Percentiles rank a stretch among this genome's conserved stretches.
Evolutionary conservation across 1,140 invertebrate genomes (phyloP).

Genomic region (Hyles vespertilio): DNA sequence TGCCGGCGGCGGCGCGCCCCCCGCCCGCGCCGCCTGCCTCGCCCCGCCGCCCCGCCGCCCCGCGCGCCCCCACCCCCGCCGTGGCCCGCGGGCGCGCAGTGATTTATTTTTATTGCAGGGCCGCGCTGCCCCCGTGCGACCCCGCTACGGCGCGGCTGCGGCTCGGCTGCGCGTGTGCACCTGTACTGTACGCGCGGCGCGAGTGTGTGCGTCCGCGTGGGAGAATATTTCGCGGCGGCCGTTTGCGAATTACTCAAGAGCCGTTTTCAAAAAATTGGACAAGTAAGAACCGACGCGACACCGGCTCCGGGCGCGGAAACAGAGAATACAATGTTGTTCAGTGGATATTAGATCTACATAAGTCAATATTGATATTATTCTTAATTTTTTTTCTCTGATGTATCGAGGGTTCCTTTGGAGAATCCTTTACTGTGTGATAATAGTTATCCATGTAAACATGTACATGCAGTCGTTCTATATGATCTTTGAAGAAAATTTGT

Average conservation of each 20-base stretch:
- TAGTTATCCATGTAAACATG: no score
- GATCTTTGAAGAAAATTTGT: no score
- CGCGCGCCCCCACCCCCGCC: constrained; percentile 9
- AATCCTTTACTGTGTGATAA: no score
- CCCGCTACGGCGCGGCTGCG: constrained; percentile 15
- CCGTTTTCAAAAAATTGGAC: not conserved
- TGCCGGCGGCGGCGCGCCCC: constrained; percentile 41
- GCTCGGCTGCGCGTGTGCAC: constrained; percentile 1
- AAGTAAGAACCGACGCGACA: not conserved
- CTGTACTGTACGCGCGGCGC: constrained; percentile 1
- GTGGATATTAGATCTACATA: no score
- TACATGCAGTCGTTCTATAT: no score
- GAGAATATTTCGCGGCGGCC: not conserved
- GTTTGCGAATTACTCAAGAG: constrained; percentile 1
- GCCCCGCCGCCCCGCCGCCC: constrained; percentile 5
- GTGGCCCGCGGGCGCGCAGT: constrained; percentile 6
- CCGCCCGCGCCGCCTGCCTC: constrained; percentile 11
- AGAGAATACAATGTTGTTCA: no score
- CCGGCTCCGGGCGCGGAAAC: not conserved
- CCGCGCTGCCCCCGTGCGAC: constrained; percentile 15
- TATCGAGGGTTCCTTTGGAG: no score
- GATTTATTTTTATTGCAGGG: constrained; percentile 23
- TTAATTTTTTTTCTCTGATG: no score
- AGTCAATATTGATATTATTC: no score
- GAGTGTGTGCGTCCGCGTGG: not conserved